Conservation (phyloP, 2,888 invertebrate species). For the Helleia helle region DNA sequence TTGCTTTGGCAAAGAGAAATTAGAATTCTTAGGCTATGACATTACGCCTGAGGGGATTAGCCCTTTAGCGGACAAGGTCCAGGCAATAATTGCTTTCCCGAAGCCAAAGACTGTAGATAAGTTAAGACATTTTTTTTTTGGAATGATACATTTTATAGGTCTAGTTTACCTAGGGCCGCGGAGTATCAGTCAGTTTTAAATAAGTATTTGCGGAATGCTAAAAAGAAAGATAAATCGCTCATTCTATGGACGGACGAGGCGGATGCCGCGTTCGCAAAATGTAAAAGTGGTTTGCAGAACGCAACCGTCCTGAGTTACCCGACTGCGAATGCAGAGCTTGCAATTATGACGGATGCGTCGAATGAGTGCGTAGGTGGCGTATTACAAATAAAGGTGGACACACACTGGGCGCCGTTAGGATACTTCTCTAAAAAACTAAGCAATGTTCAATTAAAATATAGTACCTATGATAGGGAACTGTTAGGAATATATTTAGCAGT, state of each 20-base stretch:
- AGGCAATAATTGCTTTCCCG: conserved; percentile 16
- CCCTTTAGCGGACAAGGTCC: conserved; percentile 14
- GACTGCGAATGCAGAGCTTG: conserved; percentile 17
- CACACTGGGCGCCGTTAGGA: neutral
- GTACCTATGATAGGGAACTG: neutral
- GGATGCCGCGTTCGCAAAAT: neutral
- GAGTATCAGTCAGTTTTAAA: neutral
- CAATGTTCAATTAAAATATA: conserved; percentile 3
- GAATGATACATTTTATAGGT: conserved; percentile 10
- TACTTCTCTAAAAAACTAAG: conserved; percentile 6
- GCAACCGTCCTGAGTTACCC: conserved; percentile 16
- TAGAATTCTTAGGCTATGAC: conserved; percentile 18
- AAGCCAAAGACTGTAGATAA: conserved; percentile 13
- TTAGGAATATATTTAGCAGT: neutral
- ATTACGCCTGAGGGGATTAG: conserved; percentile 9
- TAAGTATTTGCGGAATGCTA: neutral
- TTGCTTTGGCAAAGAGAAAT: conserved; percentile 10
- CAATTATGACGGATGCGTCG: conserved; percentile 26
- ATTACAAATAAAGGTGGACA: conserved; percentile 26
- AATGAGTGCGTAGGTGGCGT: conserved; percentile 30
- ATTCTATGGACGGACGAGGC: neutral
- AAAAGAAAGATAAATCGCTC: neutral
- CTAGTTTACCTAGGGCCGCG: neutral
- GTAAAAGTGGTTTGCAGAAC: conserved; percentile 5
- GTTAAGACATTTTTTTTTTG: conserved; percentile 14